These are phyloP conservation scores for Aplysina aerophoba DNA, from an alignment of 37 sponge, comb jelly and placozoan genomes.

Conservation along the genomic window DNA sequence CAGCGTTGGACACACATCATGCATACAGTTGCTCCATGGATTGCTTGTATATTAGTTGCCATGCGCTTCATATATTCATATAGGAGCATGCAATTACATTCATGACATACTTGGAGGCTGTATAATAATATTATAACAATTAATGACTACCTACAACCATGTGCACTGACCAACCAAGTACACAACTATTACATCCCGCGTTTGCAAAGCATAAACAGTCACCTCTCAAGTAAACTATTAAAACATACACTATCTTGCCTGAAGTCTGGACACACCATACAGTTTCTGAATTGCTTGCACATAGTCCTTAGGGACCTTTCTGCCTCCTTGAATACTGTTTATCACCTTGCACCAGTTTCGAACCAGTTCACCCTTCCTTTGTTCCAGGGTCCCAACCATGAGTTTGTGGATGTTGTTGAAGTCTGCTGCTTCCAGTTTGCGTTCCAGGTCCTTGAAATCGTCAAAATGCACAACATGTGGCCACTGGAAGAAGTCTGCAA, in stretches of 20 bases:
- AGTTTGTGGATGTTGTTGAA: slow-evolving; percentile 32
- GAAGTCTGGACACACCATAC: slow-evolving; percentile 39
- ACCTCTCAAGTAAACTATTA: too few relatives aligned
- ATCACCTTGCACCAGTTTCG: slow-evolving; percentile 47
- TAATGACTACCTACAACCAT: too few relatives aligned
- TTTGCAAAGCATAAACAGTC: too few relatives aligned
- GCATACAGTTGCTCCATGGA: too few relatives aligned
- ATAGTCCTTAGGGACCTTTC: slow-evolving; percentile 40
- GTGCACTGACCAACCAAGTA: too few relatives aligned
- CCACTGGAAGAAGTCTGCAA: slow-evolving; percentile 49
- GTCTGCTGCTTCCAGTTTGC: slow-evolving; percentile 26
- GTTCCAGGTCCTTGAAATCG: slow-evolving; percentile 36
- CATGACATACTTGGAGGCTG: too few relatives aligned
- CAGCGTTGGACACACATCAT: too few relatives aligned
- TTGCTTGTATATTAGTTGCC: too few relatives aligned
- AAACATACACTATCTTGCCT: slow-evolving; percentile 27
- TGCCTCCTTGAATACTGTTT: background rate
- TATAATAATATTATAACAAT: too few relatives aligned
- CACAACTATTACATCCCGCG: too few relatives aligned
- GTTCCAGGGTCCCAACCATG: slow-evolving; percentile 33
- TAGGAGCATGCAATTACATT: too few relatives aligned
- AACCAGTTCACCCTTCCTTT: slow-evolving; percentile 6
- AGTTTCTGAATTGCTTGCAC: slow-evolving; percentile 3
- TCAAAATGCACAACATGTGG: slow-evolving; percentile 57
- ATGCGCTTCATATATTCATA: too few relatives aligned